Conservation (phyloP, 2,113 vertebrate genomes). For the Prunella fulvescens region DNA sequence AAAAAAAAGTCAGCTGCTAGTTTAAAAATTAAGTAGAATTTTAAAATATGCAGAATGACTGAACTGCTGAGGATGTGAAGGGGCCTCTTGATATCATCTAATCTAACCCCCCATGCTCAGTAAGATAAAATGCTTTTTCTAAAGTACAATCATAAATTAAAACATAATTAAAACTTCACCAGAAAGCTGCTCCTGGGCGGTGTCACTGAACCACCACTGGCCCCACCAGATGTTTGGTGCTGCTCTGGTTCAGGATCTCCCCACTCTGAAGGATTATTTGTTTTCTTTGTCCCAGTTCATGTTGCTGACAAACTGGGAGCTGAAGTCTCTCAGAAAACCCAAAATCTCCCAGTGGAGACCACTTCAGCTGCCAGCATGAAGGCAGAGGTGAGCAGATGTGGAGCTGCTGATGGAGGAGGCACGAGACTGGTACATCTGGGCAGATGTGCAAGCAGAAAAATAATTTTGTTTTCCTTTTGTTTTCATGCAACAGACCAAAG, state of each 20-base stretch:
- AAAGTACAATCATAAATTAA: not conserved
- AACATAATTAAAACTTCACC: not conserved
- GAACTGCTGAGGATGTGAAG: not conserved
- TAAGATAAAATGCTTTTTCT: not conserved
- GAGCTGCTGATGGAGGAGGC: not conserved
- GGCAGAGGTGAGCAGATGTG: not conserved
- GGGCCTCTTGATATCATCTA: not conserved
- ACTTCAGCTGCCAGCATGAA: not conserved
- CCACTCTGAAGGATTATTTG: not conserved
- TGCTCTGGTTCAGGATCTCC: rapidly evolving
- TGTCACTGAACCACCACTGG: rapidly evolving
- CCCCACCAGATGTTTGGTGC: not conserved
- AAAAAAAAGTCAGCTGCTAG: not conserved
- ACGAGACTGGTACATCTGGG: not conserved
- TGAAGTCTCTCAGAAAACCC: not conserved
- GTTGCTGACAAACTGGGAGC: not conserved
- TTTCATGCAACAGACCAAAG: not conserved
- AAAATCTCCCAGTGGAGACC: not conserved
- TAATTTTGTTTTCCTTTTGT: not conserved
- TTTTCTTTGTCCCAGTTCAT: not conserved
- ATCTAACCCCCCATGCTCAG: not conserved
- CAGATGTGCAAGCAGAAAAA: not conserved
- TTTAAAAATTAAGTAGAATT: not conserved
- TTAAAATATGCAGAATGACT: not conserved
- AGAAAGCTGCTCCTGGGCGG: not conserved